Percentiles rank a stretch among this genome's conserved stretches.
Conservation (phyloP, 1,140 invertebrate genomes). For the Anastrepha obliqua region DNA sequence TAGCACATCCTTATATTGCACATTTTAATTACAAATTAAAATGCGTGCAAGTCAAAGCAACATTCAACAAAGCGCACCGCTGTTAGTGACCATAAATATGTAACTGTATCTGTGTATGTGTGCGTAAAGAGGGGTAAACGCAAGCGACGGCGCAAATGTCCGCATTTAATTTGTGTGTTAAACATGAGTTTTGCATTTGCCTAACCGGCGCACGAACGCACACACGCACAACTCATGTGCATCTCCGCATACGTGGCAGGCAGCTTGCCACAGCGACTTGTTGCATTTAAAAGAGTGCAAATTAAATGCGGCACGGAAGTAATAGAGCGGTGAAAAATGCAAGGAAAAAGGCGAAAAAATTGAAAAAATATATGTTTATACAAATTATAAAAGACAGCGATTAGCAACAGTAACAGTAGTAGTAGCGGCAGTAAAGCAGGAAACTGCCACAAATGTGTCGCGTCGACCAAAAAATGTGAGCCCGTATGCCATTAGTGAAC, state of each 20-base stretch:
- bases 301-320: conserved; percentile 1
- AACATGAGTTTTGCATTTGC: conserved; percentile 44
- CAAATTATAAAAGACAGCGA: background rate
- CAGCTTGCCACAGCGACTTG: background rate
- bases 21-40: conserved; percentile 43
- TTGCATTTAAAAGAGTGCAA: conserved; percentile 26
- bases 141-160: background rate
- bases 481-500: conserved; percentile 8
- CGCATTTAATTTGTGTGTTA: conserved; percentile 44
- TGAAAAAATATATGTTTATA: background rate
- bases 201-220: conserved; percentile 28
- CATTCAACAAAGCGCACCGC: conserved; percentile 21
- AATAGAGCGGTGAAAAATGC: background rate
- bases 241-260: background rate
- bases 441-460: conserved; percentile 30
- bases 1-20: conserved; percentile 32
- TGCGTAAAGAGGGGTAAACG: background rate
- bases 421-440: background rate
- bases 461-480: background rate
- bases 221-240: background rate
- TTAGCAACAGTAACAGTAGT: background rate
- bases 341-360: background rate
- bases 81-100: background rate
- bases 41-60: conserved; percentile 36
- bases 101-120: background rate